Conservation (phyloP, 1,140 invertebrate genomes). For the Telenomus remus region DNA sequence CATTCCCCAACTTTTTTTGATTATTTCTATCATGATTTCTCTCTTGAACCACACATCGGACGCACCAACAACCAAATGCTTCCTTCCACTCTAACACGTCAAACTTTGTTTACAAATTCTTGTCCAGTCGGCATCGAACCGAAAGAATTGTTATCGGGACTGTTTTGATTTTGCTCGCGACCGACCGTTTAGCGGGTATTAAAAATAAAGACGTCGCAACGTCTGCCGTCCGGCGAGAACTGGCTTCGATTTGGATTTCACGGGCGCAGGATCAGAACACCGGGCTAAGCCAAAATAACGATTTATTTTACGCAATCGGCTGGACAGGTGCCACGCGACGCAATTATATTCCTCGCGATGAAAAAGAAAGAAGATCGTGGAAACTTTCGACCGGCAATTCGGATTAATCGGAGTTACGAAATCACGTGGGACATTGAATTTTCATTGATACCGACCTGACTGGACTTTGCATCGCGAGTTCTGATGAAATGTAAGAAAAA, state of each 20-base stretch:
- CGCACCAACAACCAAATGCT: background rate
- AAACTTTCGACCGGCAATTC: no score
- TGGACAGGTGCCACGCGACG: slow-evolving; percentile 55
- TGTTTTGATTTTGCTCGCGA: no score
- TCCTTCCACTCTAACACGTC: no score
- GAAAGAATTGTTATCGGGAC: no score
- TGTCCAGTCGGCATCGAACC: no score
- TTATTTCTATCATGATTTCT: background rate
- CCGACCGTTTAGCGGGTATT: background rate
- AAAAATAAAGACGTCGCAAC: slow-evolving; percentile 26
- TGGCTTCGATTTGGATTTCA: slow-evolving; percentile 35
- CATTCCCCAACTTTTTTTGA: slow-evolving; percentile 8
- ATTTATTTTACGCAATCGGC: slow-evolving; percentile 53
- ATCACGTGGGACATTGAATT: no score
- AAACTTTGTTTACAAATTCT: no score
- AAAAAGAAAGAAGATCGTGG: slow-evolving; percentile 8
- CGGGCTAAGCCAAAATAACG: slow-evolving; percentile 56
- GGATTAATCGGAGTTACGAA: no score
- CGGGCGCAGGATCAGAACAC: slow-evolving; percentile 41
- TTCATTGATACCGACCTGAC: no score
- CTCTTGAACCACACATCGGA: slow-evolving; percentile 19
- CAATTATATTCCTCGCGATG: slow-evolving; percentile 29
- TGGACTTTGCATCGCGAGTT: no score
- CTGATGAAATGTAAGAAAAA: no score
- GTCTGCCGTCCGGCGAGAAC: slow-evolving; percentile 28